Conservation (phyloP, 2,113 vertebrate species). For the Promerops cafer region DNA sequence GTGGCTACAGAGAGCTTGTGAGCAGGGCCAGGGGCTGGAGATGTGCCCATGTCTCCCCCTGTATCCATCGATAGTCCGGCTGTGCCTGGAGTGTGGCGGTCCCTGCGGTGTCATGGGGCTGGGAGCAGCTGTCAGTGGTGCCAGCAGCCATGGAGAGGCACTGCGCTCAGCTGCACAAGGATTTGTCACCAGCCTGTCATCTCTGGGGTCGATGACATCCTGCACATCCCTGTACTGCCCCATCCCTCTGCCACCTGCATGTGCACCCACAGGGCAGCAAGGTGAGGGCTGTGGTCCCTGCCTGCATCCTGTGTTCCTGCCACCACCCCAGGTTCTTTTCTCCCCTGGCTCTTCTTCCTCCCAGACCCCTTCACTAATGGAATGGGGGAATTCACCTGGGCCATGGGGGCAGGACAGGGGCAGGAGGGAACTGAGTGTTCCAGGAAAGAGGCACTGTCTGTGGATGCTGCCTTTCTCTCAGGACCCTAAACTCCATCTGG, state of each 20-base stretch:
- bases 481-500: background rate
- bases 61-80: fast-evolving
- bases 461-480: background rate
- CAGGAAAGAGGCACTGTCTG: background rate
- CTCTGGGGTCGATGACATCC: background rate
- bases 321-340: background rate
- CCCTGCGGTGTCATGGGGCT: fast-evolving
- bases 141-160: background rate
- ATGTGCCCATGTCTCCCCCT: fast-evolving
- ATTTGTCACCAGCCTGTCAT: background rate
- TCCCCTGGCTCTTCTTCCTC: background rate
- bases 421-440: background rate
- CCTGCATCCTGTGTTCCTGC: background rate
- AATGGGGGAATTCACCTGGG: background rate
- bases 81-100: fast-evolving
- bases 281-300: background rate
- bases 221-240: background rate
- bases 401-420: background rate
- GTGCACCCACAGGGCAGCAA: background rate
- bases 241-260: fast-evolving
- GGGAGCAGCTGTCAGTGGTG: background rate
- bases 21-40: background rate
- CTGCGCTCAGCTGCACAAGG: background rate
- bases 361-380: background rate
- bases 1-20: background rate